Base-by-base conservation (phyloP, 2,888 invertebrate genomes). In the Alitta virens region DNA sequence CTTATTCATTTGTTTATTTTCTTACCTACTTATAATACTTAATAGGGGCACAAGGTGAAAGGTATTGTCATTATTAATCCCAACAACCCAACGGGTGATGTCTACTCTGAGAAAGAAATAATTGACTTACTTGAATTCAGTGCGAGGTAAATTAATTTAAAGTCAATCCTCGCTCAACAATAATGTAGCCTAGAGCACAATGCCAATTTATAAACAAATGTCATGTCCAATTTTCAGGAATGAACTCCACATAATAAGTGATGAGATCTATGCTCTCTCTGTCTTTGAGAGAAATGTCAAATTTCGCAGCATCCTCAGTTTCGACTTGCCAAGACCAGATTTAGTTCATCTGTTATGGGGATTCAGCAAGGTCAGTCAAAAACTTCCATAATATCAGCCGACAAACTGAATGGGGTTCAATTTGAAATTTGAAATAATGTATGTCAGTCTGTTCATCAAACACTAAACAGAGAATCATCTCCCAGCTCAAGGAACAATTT, bases 61-160 rank as follows among this genome's bases (percentile, higher is more conserved):
- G 77, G 72, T 49, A 62, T 79, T 14, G 57, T 76, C 18, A 52
- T 79, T 7, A 68, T 76, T 52, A 78, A 76, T 59, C 78, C 79
- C 1, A 70, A 74, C 66, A 78, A 78, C 58, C 78, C 79, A 3
- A 64, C 74, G 2, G 79, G 78, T 14, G 68, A 70, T 43, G 70
- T 74, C 9, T 74, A 74, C 60, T 66, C 69, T 1, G 61, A 70
- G 40, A 58, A 71, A 46, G 62, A 76, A 25, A 62, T 78, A 16
- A 57, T 71, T 1, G 66, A 63, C 21, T 59, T 75, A 1, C 72
- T 76, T 24, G 63, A 74, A 46, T 78, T 76, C 72, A 75, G 75
- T 14, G 63, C 65, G 50, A 68, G 66, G 76, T 76, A 63, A 55
- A n/a, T n/a, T 21, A 18, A n/a, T 46, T 16, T 7, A n/a, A n/a